Evolutionary conservation across 2,888 invertebrate genomes (phyloP).

Genomic region (Drosophila colorata): DNA sequence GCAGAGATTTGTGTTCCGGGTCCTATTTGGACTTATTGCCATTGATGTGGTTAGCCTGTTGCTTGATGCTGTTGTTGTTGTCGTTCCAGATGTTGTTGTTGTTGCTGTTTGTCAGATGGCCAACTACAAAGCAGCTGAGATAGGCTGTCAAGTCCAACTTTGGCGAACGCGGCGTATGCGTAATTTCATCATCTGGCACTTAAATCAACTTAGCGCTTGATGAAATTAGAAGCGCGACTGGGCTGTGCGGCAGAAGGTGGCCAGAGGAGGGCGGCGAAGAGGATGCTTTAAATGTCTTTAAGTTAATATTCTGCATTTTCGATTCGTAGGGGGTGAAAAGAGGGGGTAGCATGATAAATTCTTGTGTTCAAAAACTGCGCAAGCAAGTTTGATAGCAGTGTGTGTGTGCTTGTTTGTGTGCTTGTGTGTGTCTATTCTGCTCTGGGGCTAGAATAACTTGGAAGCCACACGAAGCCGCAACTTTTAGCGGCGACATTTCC

Average conservation of each 20-base stretch:
- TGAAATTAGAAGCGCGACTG: conserved; percentile 45
- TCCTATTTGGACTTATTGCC: background rate
- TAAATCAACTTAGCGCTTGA: conserved; percentile 69
- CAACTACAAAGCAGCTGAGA: conserved; percentile 34
- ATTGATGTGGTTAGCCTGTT: conserved; percentile 49
- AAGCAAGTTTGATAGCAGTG: conserved; percentile 48
- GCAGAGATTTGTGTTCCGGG: conserved; percentile 2
- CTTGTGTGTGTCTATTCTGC: conserved; percentile 21
- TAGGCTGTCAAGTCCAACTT: conserved; percentile 35
- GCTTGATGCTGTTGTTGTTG: conserved; percentile 6
- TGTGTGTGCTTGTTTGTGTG: conserved; percentile 19
- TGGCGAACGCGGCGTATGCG: conserved; percentile 45
- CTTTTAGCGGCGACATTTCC: conserved; percentile 70
- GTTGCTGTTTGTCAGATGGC: conserved; percentile 15
- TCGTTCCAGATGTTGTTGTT: conserved; percentile 1
- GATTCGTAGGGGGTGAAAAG: conserved; percentile 9
- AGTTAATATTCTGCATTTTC: conserved; percentile 47
- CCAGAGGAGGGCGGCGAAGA: too few species aligned
- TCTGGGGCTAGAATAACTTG: conserved; percentile 56
- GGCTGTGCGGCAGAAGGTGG: background rate
- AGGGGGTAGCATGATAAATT: conserved; percentile 46
- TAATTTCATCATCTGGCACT: conserved; percentile 43
- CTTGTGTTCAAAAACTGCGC: conserved; percentile 50
- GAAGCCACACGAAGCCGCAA: conserved; percentile 58
- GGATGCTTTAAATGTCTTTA: conserved; percentile 55